Base-by-base conservation (phyloP, 2,888 invertebrate genomes). In the Cryptus armator region DNA sequence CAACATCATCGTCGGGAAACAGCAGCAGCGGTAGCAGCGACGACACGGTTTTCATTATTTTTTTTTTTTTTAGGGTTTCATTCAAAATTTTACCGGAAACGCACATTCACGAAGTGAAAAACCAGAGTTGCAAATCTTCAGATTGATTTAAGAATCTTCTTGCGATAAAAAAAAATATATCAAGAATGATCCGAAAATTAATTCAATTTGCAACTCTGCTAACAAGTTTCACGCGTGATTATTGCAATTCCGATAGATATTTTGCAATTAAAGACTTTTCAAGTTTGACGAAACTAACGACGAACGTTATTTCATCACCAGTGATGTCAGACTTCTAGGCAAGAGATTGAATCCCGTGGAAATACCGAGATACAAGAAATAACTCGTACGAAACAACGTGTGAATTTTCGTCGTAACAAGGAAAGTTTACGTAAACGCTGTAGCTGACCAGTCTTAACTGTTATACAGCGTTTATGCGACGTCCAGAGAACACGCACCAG, bases 21-120 rank as follows among this genome's bases (percentile, higher is more conserved):
- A 72, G 83, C 86, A 80, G 64, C 83, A 80, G 78, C 85, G 83
- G 84, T 76, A 85, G 85, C 85, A 77, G 83, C 74, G 83, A 78
- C 71, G 78, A 48, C 53, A 68, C 3, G 37, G 48, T 14, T 24
- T 66, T 66, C 12, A n/a, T 14, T n/a, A n/a, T n/a, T n/a, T n/a
- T 66, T 66, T 64, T 14, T 29, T 37, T 3, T 2, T 32, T 43
- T 43, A 37, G 19, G 9, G 3, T 44, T 70, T 2, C 9, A n/a
- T 7, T 48, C 29, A n/a, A 71, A 71, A 53, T 51, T 71, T n/a
- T 37, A 3, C 9, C 48, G 7, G 29, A 16, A n/a, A 29, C 16
- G 19, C 53, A 19, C 3, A 53, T 16, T 16, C 10, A 48, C 51
- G 9, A 16, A 16, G 24, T 29, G 44, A 19, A 7, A 59, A 29